These are phyloP conservation scores for Oligia latruncula DNA, from an alignment of 2,888 invertebrate species.

Conservation along the genomic window DNA sequence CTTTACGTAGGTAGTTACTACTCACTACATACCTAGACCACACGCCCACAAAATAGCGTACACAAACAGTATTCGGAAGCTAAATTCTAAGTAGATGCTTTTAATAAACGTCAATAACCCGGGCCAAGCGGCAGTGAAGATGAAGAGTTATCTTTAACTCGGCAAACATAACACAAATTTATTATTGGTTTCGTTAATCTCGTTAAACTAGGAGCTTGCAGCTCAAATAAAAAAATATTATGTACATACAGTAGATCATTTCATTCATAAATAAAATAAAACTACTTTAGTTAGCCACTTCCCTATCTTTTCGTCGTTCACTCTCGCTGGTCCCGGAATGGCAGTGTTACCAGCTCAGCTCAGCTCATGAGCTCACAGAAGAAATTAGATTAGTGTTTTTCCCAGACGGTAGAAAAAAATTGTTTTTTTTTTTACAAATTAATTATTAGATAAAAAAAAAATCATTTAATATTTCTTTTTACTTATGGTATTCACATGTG, in stretches of 20 bases:
- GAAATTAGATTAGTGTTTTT: not conserved
- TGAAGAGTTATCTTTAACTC: constrained; percentile 37
- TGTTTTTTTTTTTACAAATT: not conserved
- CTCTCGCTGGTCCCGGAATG: constrained; percentile 57
- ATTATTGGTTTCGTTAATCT: constrained; percentile 32
- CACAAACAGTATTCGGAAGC: constrained; percentile 83
- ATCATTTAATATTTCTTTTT: not conserved
- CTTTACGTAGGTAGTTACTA: constrained; percentile 49
- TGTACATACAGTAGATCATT: constrained; percentile 69
- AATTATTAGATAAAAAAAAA: not conserved
- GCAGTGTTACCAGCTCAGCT: constrained; percentile 55
- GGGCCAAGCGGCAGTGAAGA: constrained; percentile 75
- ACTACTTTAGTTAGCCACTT: constrained; percentile 62
- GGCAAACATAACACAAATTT: constrained; percentile 37
- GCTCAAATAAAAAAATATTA: constrained; percentile 56
- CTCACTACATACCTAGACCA: constrained; percentile 68
- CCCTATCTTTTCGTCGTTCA: constrained; percentile 53
- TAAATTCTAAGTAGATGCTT: constrained; percentile 76
- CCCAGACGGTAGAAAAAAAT: not conserved
- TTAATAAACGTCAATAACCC: constrained; percentile 87
- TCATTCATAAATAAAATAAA: constrained; percentile 77
- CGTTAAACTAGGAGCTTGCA: constrained; percentile 26
- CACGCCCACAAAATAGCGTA: constrained; percentile 82
- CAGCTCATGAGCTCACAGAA: not conserved
- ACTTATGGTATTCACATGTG: too few relatives aligned